Evolutionary conservation across 2,888 invertebrate genomes (phyloP).

Genomic region (Hecatera dysodea): DNA sequence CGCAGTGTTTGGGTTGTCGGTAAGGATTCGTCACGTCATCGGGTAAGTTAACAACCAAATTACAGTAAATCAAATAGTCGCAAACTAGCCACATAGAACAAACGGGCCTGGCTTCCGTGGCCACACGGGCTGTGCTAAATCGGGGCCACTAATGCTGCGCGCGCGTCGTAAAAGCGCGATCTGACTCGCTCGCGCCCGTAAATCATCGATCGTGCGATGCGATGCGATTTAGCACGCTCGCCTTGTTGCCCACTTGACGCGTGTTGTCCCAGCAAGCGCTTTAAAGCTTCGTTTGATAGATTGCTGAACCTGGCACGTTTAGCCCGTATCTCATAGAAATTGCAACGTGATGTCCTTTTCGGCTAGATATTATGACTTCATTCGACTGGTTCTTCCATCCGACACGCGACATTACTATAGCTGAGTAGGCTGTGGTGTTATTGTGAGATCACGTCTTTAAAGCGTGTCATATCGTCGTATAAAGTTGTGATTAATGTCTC

Average conservation of each 20-base stretch:
- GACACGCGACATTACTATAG: conserved; percentile 6
- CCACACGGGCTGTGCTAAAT: conserved; percentile 82
- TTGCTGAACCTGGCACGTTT: not conserved
- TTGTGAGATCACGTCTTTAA: conserved; percentile 48
- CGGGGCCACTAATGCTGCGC: conserved; percentile 70
- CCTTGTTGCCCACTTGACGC: conserved; percentile 60
- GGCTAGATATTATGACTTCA: conserved; percentile 11
- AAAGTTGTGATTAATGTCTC: conserved; percentile 57
- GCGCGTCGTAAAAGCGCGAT: conserved; percentile 81
- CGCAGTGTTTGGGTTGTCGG: conserved; percentile 64
- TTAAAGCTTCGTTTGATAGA: conserved; percentile 41
- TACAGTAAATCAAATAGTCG: conserved; percentile 78
- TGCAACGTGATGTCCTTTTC: conserved; percentile 12
- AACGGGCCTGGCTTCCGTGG: conserved; percentile 75
- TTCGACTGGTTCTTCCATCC: conserved; percentile 3
- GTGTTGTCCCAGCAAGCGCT: conserved; percentile 53
- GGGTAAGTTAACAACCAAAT: conserved; percentile 73
- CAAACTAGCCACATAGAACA: conserved; percentile 75
- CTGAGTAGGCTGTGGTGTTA: conserved; percentile 16
- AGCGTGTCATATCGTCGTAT: conserved; percentile 54
- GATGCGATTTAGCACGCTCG: conserved; percentile 81
- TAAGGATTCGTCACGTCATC: conserved; percentile 66
- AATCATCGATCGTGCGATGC: conserved; percentile 86
- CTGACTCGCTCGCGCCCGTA: conserved; percentile 81
- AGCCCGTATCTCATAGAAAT: not conserved